phyloP scores from a whole-genome alignment of 2,888 invertebrate genomes.

The Drosophila affinis region DNA sequence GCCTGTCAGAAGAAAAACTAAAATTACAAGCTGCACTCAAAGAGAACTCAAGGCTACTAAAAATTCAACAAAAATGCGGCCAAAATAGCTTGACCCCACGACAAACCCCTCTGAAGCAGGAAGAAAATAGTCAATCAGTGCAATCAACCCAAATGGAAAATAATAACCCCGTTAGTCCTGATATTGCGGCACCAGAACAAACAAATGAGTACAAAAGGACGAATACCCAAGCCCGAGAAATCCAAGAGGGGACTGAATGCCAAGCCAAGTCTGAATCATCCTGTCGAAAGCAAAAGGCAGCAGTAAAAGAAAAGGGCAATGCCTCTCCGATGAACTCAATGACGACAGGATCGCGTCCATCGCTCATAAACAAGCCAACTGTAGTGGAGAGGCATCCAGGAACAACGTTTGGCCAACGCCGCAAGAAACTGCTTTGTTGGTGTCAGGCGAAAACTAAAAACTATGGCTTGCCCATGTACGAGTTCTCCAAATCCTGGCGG shows the following conservation, averaged over 20 bases:
- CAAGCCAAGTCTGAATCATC: background rate
- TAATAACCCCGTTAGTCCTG: too few relatives aligned
- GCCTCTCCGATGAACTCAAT: too few relatives aligned
- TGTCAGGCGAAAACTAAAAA: conserved; percentile 37
- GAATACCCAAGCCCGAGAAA: too few relatives aligned
- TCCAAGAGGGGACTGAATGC: too few relatives aligned
- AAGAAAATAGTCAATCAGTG: too few relatives aligned
- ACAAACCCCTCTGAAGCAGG: too few relatives aligned
- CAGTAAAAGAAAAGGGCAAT: background rate
- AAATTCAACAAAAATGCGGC: background rate
- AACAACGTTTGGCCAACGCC: conserved; percentile 47
- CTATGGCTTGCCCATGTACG: conserved; percentile 62
- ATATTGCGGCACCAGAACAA: too few relatives aligned
- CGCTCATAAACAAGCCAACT: background rate
- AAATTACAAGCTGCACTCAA: background rate
- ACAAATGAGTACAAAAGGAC: too few relatives aligned
- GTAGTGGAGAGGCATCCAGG: conserved; percentile 4
- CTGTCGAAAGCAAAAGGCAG: background rate
- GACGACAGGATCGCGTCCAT: background rate
- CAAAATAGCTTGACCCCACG: background rate
- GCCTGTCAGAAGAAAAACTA: background rate
- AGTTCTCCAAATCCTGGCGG: conserved; percentile 55
- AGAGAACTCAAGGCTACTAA: background rate
- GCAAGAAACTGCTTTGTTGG: conserved; percentile 18
- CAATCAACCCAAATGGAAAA: too few relatives aligned